Conservation (phyloP, 2,888 invertebrate species). For the Amphipyra tragopoginis region DNA sequence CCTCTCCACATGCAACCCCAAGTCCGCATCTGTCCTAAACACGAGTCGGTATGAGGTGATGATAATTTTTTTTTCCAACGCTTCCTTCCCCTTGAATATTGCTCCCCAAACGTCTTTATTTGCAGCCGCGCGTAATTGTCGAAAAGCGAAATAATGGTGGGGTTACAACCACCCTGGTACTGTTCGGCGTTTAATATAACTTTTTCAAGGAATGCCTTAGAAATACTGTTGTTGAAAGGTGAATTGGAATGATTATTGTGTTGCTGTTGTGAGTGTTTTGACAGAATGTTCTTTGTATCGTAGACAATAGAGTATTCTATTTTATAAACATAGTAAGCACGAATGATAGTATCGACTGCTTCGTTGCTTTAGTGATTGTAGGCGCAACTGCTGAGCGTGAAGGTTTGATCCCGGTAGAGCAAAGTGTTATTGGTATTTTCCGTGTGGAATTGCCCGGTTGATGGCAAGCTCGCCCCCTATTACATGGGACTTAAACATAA, state of each 20-base stretch:
- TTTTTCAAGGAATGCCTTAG: constrained; percentile 50
- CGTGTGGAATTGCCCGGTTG: no score
- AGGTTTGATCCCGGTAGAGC: no score
- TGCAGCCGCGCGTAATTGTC: constrained; percentile 71
- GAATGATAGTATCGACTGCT: no score
- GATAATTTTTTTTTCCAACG: constrained; percentile 76
- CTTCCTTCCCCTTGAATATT: constrained; percentile 72
- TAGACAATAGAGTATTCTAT: no score
- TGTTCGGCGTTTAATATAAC: constrained; percentile 50
- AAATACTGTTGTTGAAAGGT: constrained; percentile 48
- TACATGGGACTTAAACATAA: no score
- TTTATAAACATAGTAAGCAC: no score
- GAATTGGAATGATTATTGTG: constrained; percentile 51
- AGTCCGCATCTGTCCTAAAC: constrained; percentile 39
- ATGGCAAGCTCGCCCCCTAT: no score
- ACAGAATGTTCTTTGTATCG: background rate
- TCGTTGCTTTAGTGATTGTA: no score
- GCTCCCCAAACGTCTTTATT: constrained; percentile 75
- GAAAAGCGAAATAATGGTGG: constrained; percentile 67
- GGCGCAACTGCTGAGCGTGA: no score
- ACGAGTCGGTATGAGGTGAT: constrained; percentile 69
- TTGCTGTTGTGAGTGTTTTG: constrained; percentile 12
- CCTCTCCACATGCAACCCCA: constrained; percentile 14
- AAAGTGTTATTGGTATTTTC: no score
- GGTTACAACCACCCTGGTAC: constrained; percentile 56